phyloP scores from a whole-genome alignment of 2,113 vertebrate species.

The Pardalotus punctatus region DNA sequence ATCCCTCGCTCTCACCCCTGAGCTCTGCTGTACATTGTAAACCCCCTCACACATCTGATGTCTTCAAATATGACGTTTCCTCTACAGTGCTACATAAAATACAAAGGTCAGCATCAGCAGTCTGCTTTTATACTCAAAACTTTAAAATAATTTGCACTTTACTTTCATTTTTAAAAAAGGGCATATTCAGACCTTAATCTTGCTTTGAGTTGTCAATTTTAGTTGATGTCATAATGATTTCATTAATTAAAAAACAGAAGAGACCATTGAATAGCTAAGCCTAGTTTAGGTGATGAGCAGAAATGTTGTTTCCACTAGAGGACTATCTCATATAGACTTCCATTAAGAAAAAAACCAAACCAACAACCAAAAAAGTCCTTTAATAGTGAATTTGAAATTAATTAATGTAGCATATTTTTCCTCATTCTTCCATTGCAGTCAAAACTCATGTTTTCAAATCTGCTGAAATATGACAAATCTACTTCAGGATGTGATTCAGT shows the following conservation, averaged over 20 bases:
- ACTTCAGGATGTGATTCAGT: neutral
- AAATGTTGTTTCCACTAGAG: neutral
- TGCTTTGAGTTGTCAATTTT: neutral
- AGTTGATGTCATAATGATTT: neutral
- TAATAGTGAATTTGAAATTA: neutral
- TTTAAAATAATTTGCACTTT: neutral
- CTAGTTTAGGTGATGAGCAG: neutral
- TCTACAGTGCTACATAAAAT: neutral
- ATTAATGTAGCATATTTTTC: neutral
- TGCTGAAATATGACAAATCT: neutral
- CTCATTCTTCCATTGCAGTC: neutral
- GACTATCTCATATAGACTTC: neutral
- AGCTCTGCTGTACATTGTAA: rapidly evolving
- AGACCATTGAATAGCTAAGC: neutral
- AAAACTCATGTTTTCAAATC: neutral
- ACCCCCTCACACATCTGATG: neutral
- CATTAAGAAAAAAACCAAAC: neutral
- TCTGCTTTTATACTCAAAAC: neutral
- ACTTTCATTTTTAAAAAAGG: neutral
- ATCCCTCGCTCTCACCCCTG: neutral
- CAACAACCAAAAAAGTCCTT: neutral
- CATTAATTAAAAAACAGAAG: neutral
- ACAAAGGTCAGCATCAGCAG: neutral
- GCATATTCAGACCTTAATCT: neutral
- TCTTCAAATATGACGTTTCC: neutral